phyloP scores from a whole-genome alignment of 1,140 invertebrate genomes.

The Dinothrombium tinctorium region DNA sequence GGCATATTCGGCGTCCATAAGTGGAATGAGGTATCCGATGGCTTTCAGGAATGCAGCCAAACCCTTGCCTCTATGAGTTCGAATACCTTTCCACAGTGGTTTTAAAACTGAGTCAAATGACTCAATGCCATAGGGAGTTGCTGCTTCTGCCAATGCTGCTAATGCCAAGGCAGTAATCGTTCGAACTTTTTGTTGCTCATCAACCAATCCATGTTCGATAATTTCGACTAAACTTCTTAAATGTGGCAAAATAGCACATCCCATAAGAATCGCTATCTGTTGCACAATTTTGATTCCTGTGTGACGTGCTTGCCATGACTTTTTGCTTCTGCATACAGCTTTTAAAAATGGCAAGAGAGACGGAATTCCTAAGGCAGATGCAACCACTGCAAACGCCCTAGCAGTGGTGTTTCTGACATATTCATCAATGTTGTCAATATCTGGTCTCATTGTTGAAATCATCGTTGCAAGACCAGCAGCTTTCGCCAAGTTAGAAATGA shows the following conservation, averaged over 20 bases:
- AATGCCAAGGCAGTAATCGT: constrained; percentile 98
- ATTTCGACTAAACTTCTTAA: constrained; percentile 94
- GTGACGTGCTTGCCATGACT: constrained; percentile 98
- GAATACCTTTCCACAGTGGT: constrained; percentile 72
- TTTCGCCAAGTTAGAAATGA: constrained; percentile 97
- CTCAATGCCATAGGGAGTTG: constrained; percentile 97
- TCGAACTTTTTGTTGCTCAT: constrained; percentile 49
- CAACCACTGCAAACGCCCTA: constrained; percentile 94
- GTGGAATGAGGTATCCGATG: constrained; percentile 93
- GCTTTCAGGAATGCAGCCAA: constrained; percentile 96
- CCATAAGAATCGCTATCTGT: constrained; percentile 99
- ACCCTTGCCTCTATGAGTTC: constrained; percentile 28
- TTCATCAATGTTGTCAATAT: constrained; percentile 99
- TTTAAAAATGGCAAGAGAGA: constrained; percentile 93
- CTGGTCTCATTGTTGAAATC: constrained; percentile 99
- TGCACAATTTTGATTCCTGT: constrained; percentile 99
- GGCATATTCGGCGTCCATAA: constrained; percentile 99
- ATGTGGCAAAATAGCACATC: constrained; percentile 96
- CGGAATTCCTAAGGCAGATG: constrained; percentile 92
- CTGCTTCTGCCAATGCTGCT: constrained; percentile 87
- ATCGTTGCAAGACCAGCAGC: constrained; percentile 98
- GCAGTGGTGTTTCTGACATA: constrained; percentile 98
- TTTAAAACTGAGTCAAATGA: constrained; percentile 98
- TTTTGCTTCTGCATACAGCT: constrained; percentile 96
- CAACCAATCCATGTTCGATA: constrained; percentile 76